A percentile compares a stretch with the other conserved stretches of the same genome.
Evolutionary conservation across 2,113 vertebrate genomes (phyloP).

Genomic region (Phyllostomus discolor): DNA sequence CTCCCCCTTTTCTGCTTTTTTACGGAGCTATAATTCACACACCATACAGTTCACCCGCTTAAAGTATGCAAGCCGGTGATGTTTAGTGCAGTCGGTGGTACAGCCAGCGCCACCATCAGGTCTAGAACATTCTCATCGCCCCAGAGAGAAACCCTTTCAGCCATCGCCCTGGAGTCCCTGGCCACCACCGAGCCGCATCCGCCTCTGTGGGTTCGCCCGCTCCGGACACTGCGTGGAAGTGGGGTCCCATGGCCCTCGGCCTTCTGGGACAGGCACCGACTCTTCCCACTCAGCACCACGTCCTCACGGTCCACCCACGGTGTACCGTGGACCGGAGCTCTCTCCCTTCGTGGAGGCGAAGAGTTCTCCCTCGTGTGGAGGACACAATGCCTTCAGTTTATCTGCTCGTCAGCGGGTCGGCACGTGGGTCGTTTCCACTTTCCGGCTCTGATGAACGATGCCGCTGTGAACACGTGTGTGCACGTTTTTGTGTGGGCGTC

Average conservation of each 20-base stretch:
- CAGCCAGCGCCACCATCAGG: neutral
- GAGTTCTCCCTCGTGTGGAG: neutral
- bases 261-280: neutral
- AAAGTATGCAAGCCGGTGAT: neutral
- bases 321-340: fast-evolving
- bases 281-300: neutral
- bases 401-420: fast-evolving
- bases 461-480: fast-evolving
- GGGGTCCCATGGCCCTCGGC: fast-evolving
- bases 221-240: neutral
- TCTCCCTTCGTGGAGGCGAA: neutral
- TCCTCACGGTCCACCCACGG: fast-evolving
- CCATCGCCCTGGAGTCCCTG: neutral
- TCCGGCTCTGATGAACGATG: fast-evolving
- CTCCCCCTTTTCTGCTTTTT: neutral
- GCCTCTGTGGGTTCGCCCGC: too few species aligned
- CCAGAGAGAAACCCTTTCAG: neutral
- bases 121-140: neutral
- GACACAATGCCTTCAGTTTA: too few species aligned
- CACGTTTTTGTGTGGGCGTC: neutral
- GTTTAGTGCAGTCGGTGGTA: neutral
- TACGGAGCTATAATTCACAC: neutral
- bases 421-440: neutral
- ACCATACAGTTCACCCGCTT: neutral
- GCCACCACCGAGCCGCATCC: neutral